These are phyloP conservation scores for Urocitellus parryii DNA, from an alignment of 2,113 vertebrate genomes.

Conservation along the genomic window DNA sequence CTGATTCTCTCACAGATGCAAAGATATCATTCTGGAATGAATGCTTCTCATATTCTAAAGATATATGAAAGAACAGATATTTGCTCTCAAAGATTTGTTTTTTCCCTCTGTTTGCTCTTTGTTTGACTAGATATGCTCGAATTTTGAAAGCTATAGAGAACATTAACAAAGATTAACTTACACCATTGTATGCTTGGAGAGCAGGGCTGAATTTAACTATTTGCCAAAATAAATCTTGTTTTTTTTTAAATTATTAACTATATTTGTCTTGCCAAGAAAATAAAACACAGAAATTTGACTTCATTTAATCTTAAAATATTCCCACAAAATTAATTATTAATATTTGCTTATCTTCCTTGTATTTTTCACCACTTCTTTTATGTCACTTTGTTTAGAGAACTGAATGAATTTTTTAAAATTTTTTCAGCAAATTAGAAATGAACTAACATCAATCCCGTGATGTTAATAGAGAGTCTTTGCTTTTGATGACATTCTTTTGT, in stretches of 20 bases:
- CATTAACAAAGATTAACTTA: constrained; percentile 29
- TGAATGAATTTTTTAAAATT: background rate
- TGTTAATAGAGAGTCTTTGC: background rate
- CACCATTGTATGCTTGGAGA: background rate
- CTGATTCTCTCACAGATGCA: background rate
- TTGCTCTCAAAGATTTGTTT: background rate
- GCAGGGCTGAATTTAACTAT: background rate
- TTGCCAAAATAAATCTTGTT: constrained; percentile 24
- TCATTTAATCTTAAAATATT: constrained; percentile 11
- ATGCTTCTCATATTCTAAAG: background rate
- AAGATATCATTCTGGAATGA: background rate
- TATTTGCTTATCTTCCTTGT: background rate
- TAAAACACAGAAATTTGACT: background rate
- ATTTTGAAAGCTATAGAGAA: background rate
- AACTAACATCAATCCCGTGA: background rate
- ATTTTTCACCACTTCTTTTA: background rate
- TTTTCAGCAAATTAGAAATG: background rate
- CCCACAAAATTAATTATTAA: constrained; percentile 16
- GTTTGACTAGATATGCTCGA: background rate
- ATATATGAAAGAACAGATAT: background rate
- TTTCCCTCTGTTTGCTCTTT: background rate
- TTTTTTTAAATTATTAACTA: background rate
- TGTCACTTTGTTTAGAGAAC: background rate
- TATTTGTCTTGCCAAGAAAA: background rate
- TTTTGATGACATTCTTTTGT: background rate